Percentiles rank a stretch among this genome's conserved stretches.
phyloP scores from a whole-genome alignment of 2,797 vertebrate species.

The Psittacula derbiana region DNA sequence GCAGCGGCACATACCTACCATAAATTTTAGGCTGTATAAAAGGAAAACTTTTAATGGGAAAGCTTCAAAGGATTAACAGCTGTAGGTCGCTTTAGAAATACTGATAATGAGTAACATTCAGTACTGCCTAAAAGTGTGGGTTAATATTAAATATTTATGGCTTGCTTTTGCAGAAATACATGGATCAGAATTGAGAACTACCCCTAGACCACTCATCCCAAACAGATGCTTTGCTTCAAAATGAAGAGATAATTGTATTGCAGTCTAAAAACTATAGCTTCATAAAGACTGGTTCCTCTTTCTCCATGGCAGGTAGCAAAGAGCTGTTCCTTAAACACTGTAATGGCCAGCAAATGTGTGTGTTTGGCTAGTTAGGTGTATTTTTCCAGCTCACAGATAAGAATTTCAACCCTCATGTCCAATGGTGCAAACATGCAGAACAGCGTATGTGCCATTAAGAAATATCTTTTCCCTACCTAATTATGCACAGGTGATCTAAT shows the following conservation, averaged over 20 bases:
- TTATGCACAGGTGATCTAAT: not conserved
- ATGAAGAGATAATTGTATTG: not conserved
- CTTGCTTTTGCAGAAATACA: not conserved
- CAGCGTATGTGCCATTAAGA: not conserved
- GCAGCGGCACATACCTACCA: not conserved
- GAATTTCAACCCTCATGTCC: not conserved
- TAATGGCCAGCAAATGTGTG: not conserved
- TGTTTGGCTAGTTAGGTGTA: not conserved
- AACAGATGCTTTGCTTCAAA: not conserved
- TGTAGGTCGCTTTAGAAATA: slow-evolving; percentile 3
- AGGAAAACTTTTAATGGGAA: not conserved
- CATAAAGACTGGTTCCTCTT: not conserved
- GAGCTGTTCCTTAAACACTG: not conserved
- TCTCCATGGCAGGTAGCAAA: not conserved
- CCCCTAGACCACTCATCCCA: not conserved
- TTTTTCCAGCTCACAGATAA: not conserved
- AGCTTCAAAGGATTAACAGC: not conserved
- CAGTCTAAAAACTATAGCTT: not conserved
- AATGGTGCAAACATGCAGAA: not conserved
- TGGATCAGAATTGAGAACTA: not conserved
- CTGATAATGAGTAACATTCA: not conserved
- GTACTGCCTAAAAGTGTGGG: not conserved
- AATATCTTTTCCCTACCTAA: not conserved
- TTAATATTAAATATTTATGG: not conserved
- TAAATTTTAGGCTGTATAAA: not conserved